Evolutionary conservation across 2,113 vertebrate genomes (phyloP), one percentile per base, ranked within the genome.

Genomic region (Centropristis striata): DNA sequence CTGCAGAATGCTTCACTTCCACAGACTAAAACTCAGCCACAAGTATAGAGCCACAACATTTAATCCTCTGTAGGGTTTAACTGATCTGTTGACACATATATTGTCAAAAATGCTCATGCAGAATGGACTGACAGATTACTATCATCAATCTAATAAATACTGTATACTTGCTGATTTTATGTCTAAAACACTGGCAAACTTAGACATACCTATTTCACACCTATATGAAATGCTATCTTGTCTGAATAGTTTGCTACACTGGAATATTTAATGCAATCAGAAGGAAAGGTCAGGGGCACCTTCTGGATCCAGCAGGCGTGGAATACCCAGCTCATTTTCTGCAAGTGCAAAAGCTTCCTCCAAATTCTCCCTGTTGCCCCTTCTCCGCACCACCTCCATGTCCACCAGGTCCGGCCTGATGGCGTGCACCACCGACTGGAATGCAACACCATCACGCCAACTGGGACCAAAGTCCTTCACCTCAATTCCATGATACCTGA

Each of bases 381-480:
- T 95, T 68, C 86, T 93, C 75, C 90, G 95, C 64, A 98, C 94
- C 55, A 88, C 94, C 50, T 98, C 96, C 94, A 99, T 95, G 88
- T 99, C 96, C 60, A 99, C 97, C 82, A 99, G 94, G 75, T 99
- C 96, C 0, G 98, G 98, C 7, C 96, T 95, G 87, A 99, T 97
- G 37, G 98, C 95, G 20, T 97, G 96, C 87, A 99, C 97, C 78
- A 99, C 83, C 0, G 96, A 96, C 87, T 98, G 97, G 90, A 99
- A 99, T 1, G 97, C 98, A 21, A 97, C 81, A 0, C 98, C 98
- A 37, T 92, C 96, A 21, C 97, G 96, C 98, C 98, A 99, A 32
- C 98, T 99, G 67, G 94, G 87, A 50, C 98, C 98, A 53, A 99
- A 99, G 90, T 99, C 98, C 86, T 96, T 99, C 63, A 99, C 96